Conservation (phyloP, 1,140 invertebrate genomes). For the Hylaeus volcanicus region DNA sequence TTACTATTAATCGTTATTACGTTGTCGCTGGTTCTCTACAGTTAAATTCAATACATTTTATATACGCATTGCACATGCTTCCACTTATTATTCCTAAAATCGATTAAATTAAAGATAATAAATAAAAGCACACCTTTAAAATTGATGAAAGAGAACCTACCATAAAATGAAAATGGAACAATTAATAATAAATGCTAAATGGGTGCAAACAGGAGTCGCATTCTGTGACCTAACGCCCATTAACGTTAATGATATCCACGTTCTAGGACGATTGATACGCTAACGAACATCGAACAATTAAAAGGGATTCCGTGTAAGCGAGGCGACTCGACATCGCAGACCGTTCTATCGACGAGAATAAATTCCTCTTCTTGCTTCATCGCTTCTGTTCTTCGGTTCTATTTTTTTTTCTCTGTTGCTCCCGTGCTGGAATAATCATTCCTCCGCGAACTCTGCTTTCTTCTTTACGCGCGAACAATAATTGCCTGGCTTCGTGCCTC, state of each 20-base stretch:
- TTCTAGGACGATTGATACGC: neutral
- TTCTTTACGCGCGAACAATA: slow-evolving; percentile 11
- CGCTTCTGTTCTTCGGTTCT: neutral
- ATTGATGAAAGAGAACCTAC: too few species aligned
- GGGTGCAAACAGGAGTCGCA: too few species aligned
- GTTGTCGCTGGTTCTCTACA: too few species aligned
- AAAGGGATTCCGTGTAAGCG: neutral
- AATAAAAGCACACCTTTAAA: too few species aligned
- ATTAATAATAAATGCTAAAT: too few species aligned
- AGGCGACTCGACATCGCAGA: neutral
- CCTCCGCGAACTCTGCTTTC: neutral
- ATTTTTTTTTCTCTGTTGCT: neutral
- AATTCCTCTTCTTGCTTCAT: slow-evolving; percentile 10
- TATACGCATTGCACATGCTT: too few species aligned
- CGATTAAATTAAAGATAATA: too few species aligned
- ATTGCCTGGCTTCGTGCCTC: slow-evolving; percentile 43
- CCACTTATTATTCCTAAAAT: too few species aligned
- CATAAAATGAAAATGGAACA: too few species aligned
- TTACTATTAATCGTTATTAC: too few species aligned
- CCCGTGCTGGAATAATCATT: neutral
- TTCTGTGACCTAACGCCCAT: too few species aligned
- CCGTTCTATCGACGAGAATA: slow-evolving; percentile 2
- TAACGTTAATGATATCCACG: neutral
- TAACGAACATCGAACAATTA: neutral
- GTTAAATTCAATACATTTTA: too few species aligned